Evolutionary conservation across 2,113 vertebrate species (phyloP).

Genomic region (Toxostoma redivivum): DNA sequence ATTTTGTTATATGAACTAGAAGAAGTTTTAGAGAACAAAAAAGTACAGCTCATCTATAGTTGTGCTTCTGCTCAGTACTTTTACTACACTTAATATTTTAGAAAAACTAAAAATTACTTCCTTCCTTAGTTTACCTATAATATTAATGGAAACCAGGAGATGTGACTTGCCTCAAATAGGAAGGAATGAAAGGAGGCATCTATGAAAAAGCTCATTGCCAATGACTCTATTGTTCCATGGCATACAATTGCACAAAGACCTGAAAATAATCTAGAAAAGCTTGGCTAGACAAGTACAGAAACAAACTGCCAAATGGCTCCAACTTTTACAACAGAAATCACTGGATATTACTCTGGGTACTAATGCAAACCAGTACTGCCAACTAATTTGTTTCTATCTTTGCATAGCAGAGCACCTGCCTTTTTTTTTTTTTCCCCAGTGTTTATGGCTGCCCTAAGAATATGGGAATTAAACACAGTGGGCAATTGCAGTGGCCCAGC

Average conservation of each 20-base stretch:
- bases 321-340: neutral
- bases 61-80: neutral
- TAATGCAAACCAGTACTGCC: neutral
- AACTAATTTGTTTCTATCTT: neutral
- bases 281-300: neutral
- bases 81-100: neutral
- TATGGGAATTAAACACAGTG: neutral
- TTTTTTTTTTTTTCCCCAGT: no score
- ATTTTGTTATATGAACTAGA: neutral
- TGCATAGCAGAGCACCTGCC: neutral
- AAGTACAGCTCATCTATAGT: neutral
- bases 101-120: neutral
- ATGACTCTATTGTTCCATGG: neutral
- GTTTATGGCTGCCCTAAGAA: neutral
- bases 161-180: neutral
- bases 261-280: neutral
- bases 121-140: neutral
- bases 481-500: neutral
- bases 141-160: neutral
- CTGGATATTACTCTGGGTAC: neutral
- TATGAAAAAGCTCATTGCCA: neutral
- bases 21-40: neutral
- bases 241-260: neutral
- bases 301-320: neutral
- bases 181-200: neutral